Evolutionary conservation across 2,113 vertebrate species (phyloP), one percentile per base, ranked within the genome.

Genomic region (Plotosus lineatus): DNA sequence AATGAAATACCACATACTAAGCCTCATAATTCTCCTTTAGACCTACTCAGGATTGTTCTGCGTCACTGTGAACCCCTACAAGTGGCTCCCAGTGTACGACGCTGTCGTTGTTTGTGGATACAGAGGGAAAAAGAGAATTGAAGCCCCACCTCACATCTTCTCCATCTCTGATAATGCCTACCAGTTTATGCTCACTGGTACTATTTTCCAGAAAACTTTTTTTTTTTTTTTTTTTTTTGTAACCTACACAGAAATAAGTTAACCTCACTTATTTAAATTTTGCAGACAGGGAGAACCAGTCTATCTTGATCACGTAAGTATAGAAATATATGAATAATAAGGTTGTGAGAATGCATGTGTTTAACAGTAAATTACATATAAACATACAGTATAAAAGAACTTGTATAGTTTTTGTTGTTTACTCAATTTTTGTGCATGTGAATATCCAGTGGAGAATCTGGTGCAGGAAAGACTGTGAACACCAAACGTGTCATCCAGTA

Each of bases 61-160:
- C 51, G 82, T 76, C 72, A 84, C 82, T 33, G 82, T 84, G 71
- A 84, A 81, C 61, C 80, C 82, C 69, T 93, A 93, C 84, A 93
- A 93, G 88, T 94, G 93, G 92, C 58, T 94, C 75, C 92, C 92
- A 0, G 92, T 93, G 58, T 95, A 95, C 53, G 92, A 93, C 55
- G 82, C 91, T 0, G 87, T 90, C 65, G 95, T 95, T 78, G 94
- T 95, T 74, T 0, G 9, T 0, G 93, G 88, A 80, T 95, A 95
- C 89, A 74, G 93, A 77, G 94, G 94, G 73, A 94, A 95, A 51
- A 95, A 95, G 87, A 91, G 93, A 60, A 90, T 94, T 75, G 94
- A 95, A 86, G 93, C 94, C 94, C 91, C 92, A 7, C 94, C 94
- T 31, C 94, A 95, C 88, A 94, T 95, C 91, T 95, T 95, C 91